Evolutionary conservation across 2,888 invertebrate species (phyloP).

Genomic region (Eupithecia subfuscata): DNA sequence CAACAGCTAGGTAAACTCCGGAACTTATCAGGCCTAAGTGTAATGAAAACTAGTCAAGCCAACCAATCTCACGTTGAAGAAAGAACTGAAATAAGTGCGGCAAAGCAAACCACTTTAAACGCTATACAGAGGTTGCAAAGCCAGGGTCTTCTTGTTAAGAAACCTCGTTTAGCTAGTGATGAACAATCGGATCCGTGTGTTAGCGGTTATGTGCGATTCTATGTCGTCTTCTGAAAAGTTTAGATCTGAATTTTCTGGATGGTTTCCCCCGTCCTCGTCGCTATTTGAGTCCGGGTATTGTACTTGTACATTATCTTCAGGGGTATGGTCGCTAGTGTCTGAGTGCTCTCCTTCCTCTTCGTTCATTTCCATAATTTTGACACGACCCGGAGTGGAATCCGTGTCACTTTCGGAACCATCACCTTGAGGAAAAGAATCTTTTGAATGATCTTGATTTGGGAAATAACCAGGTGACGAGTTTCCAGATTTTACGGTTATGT

Average conservation of each 20-base stretch:
- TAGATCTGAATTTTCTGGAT: constrained; percentile 47
- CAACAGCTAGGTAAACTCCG: constrained; percentile 68
- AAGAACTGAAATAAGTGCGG: constrained; percentile 59
- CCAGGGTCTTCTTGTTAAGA: constrained; percentile 76
- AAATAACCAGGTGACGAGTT: constrained; percentile 57
- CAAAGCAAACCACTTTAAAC: constrained; percentile 68
- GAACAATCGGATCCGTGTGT: constrained; percentile 56
- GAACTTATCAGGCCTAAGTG: constrained; percentile 66
- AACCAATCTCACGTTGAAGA: constrained; percentile 69
- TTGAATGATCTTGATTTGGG: constrained; percentile 44
- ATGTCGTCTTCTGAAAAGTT: constrained; percentile 49
- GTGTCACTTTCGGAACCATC: constrained; percentile 54
- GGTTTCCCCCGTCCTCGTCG: constrained; percentile 55
- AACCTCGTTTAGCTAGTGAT: constrained; percentile 67
- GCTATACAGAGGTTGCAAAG: constrained; percentile 77
- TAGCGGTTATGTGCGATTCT: constrained; percentile 56
- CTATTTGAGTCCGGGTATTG: constrained; percentile 64
- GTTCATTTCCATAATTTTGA: constrained; percentile 69
- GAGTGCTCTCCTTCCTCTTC: constrained; percentile 53
- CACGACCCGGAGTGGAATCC: constrained; percentile 54
- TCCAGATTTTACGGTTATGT: constrained; percentile 69
- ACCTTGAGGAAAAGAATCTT: constrained; percentile 43
- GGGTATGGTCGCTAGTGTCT: constrained; percentile 35
- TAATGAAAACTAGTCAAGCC: constrained; percentile 65
- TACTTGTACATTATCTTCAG: constrained; percentile 52